Conservation (phyloP, 2,113 vertebrate genomes). For the Parus major region DNA sequence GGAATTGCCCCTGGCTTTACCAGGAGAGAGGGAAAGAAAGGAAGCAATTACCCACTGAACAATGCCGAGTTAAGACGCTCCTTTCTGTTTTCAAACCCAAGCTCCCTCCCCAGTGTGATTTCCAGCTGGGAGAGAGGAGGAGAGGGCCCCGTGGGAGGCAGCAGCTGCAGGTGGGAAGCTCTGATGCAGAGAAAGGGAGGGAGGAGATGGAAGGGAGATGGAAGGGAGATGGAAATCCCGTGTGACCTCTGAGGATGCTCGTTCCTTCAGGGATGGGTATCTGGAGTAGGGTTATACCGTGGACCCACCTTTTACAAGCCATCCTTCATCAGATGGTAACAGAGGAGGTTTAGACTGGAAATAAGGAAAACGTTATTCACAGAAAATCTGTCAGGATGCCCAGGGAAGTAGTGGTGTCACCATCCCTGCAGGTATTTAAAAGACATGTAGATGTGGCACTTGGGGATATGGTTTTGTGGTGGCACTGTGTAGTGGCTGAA, state of each 20-base stretch:
- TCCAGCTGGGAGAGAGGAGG: slow-evolving; percentile 28
- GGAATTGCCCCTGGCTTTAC: slow-evolving; percentile 69
- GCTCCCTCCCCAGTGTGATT: neutral
- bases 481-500: neutral
- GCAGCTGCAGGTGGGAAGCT: neutral
- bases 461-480: neutral
- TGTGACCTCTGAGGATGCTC: neutral
- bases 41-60: slow-evolving; percentile 76
- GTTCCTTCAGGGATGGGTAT: neutral
- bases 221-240: neutral
- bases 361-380: neutral
- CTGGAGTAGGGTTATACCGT: neutral
- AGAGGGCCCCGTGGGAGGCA: neutral
- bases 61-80: slow-evolving; percentile 59
- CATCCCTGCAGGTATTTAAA: neutral
- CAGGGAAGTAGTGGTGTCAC: neutral
- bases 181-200: no score
- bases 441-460: neutral
- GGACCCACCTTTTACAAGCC: neutral
- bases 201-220: neutral
- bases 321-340: neutral
- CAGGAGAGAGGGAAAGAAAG: slow-evolving; percentile 62
- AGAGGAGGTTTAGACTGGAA: neutral
- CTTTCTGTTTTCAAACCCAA: slow-evolving; percentile 62
- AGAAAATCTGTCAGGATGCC: neutral